Evolutionary conservation across 2,888 invertebrate genomes (phyloP), one percentile per base, ranked within the genome.

Genomic region (Leucania comma): DNA sequence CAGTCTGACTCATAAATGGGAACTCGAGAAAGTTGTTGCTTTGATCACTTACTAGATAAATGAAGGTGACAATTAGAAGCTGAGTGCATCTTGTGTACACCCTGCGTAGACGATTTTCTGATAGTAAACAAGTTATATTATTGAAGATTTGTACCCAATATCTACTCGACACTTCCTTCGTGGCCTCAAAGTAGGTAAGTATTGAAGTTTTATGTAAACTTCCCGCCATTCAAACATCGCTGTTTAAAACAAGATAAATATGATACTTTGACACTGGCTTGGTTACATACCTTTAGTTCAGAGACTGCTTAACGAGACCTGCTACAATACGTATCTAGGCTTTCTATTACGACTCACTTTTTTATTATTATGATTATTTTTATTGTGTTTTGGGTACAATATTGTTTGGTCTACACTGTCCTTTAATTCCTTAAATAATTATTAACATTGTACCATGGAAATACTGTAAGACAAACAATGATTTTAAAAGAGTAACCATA

Each of bases 221-320:
- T 71, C 29, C 38, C 29, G 17, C 20, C 22, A 50, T 57, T 70
- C 26, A 57, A 35, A 12, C 22, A 38, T 48, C 4, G 20, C 35
- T 29, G 71, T 70, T 38, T 26, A 38, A 14, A 24, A 51, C 35
- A 51, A 51, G 26, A 70, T 24, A 53, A 53, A 53, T 53, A 35
- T 22, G 42, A 42, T 22, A 70, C 26, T 26, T 38, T 0, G 12
- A 38, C 12, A 38, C 38, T 38, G 38, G 38, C 17, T 42, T 42
- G 42, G 17, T 17, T 42, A 17, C 12, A 42, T 10, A 42, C 42
- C 42, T 42, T 42, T 42, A 5, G 17, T 1, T 2, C 14, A 24
- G 6, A 51, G 24, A 26, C 51, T 24, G 4, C 24, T 17, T 26
- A 51, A 24, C 24, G 22, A 22, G 9, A 24, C 2, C 22, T 24